phyloP scores from a whole-genome alignment of 2,113 vertebrate species.

The Podilymbus podiceps region DNA sequence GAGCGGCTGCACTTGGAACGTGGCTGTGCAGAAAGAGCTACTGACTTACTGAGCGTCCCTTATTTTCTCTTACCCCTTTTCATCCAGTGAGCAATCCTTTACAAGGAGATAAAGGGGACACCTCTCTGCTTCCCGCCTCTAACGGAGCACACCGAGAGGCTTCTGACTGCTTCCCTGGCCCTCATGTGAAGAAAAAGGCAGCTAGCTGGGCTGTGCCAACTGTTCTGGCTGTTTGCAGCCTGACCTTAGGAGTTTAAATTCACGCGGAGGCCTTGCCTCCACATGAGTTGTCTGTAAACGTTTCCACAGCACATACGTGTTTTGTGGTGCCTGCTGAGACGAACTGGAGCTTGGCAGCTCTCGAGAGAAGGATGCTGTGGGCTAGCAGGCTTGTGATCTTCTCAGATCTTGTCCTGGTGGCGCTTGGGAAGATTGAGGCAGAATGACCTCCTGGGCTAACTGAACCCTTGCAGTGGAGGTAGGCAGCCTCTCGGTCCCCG shows the following conservation, averaged over 20 bases:
- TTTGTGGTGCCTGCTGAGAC: neutral
- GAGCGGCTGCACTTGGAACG: conserved; percentile 5
- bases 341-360: neutral
- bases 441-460: neutral
- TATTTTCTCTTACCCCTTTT: neutral
- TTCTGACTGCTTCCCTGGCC: neutral
- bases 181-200: neutral
- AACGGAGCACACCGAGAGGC: neutral
- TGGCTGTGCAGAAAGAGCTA: neutral
- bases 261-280: neutral
- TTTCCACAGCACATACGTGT: neutral
- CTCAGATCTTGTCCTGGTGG: neutral
- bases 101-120: neutral
- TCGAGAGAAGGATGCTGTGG: neutral
- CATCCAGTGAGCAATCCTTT: neutral
- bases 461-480: neutral
- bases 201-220: neutral
- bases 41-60: neutral
- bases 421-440: neutral
- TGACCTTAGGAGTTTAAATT: neutral
- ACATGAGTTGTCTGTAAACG: neutral
- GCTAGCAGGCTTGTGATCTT: neutral
- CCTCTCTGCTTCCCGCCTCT: neutral
- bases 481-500: neutral
- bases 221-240: neutral